phyloP scores from a whole-genome alignment of 2,113 vertebrate genomes.

The Semnornis frantzii region DNA sequence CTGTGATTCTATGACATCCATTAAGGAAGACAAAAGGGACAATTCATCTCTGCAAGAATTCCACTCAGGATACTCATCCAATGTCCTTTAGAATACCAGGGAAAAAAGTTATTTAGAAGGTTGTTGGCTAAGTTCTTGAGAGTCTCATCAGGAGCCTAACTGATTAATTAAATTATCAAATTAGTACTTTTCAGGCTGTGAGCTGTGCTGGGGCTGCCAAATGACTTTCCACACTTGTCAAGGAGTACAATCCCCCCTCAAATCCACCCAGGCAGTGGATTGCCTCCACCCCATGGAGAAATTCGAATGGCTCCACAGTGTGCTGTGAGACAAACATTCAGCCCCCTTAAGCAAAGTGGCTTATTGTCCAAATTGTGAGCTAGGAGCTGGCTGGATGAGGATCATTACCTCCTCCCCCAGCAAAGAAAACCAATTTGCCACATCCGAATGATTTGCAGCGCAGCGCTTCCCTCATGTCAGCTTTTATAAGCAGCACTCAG shows the following conservation, averaged over 20 bases:
- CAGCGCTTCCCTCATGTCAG: neutral
- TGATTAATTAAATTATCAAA: neutral
- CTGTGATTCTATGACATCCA: too few relatives aligned
- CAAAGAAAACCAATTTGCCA: neutral
- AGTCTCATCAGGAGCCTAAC: neutral
- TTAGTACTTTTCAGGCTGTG: neutral
- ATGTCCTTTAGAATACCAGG: neutral
- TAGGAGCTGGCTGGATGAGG: neutral
- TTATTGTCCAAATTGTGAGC: neutral
- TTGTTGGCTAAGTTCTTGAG: neutral
- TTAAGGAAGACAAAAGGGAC: neutral
- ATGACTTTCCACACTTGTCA: neutral
- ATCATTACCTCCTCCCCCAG: neutral
- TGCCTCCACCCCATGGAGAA: neutral
- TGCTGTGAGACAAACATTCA: neutral
- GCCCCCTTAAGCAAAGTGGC: neutral
- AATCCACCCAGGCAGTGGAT: neutral
- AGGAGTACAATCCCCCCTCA: neutral
- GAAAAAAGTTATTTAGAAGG: neutral
- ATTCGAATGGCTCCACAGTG: neutral
- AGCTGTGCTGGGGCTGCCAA: neutral
- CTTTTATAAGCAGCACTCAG: neutral
- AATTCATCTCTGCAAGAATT: neutral
- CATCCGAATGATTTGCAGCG: neutral
- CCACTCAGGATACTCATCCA: neutral